phyloP scores from a whole-genome alignment of 2,113 vertebrate genomes.

The Callocephalon fimbriatum region DNA sequence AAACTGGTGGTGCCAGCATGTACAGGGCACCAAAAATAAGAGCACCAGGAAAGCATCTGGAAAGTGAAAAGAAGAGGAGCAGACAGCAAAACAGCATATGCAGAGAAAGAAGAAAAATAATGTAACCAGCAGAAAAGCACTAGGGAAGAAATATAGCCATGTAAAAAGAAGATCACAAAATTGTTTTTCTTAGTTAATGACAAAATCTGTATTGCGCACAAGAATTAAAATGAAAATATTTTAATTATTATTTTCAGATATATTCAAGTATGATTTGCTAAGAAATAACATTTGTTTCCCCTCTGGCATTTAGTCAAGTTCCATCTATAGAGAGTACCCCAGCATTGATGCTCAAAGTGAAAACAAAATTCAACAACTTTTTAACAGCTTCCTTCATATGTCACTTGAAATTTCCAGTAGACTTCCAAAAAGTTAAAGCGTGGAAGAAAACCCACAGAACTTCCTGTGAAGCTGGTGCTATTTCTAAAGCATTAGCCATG shows the following conservation, averaged over 20 bases:
- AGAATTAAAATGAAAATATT: not conserved
- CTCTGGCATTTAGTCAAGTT: not conserved
- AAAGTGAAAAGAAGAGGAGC: constrained; percentile 22
- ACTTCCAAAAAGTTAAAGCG: not conserved
- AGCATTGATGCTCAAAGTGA: not conserved
- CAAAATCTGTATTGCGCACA: not conserved
- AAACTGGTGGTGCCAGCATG: constrained; percentile 42
- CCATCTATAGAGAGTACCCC: not conserved
- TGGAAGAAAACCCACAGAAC: not conserved
- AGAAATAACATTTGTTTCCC: not conserved
- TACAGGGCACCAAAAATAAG: constrained; percentile 48
- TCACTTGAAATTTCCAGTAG: not conserved
- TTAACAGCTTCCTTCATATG: not conserved
- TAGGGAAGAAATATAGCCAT: not conserved
- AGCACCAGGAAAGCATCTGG: constrained; percentile 45
- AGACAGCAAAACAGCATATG: constrained; percentile 5
- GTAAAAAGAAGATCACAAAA: not conserved
- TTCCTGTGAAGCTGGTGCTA: not conserved
- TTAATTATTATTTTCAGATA: not conserved
- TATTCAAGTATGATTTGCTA: not conserved
- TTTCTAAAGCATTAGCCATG: not conserved
- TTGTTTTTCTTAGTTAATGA: not conserved
- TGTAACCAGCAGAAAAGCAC: not conserved
- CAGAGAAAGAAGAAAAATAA: not conserved
- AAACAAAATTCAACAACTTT: not conserved